Evolutionary conservation across 2,888 invertebrate genomes (phyloP), one percentile per base, ranked within the genome.

Genomic region (Cryptus viduatorius): DNA sequence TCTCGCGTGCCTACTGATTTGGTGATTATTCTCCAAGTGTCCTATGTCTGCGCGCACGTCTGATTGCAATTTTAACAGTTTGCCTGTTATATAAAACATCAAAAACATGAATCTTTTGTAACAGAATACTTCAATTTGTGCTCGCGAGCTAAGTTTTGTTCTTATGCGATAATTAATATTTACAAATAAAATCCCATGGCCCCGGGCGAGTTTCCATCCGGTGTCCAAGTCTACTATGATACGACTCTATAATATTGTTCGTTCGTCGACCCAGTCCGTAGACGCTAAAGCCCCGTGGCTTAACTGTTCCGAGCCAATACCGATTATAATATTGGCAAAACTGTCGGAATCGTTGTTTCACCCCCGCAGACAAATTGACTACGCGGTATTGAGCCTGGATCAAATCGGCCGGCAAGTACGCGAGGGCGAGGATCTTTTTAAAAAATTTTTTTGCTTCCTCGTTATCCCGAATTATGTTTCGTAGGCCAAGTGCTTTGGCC

Each of bases 21-120:
- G 71, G 1, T 19, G 12, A 24, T 56, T 37, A 37, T 42, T 59
- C 4, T 42, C n/a, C 44, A 72, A 12, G 7, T 24, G 56, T 1
- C 5, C 5, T 3, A 72, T 56, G 24, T 56, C 56, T 12, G 42
- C 42, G 7, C 71, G 53, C 2, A 72, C 71, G 56, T 72, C 42
- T 1, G 71, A 72, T 42, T 72, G 71, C 14, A 72, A 31, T 59
- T 19, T 37, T 8, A 72, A 53, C 1, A 72, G 42, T 24, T 72
- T 56, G 44, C 56, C 71, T 56, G 56, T 71, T 71, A 37, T 64
- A 37, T 1, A 14, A 64, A 5, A 59, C 24, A 29, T 19, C 1
- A 59, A 59, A 14, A 48, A 14, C 48, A 48, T 48, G 14, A 48
- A 48, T 3, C 12, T 14, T 14, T 14, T 48, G 14, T 10, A 48